These are phyloP conservation scores for Cryptoblepharus egeriae DNA, from an alignment of 2,797 vertebrate species.

Conservation along the genomic window DNA sequence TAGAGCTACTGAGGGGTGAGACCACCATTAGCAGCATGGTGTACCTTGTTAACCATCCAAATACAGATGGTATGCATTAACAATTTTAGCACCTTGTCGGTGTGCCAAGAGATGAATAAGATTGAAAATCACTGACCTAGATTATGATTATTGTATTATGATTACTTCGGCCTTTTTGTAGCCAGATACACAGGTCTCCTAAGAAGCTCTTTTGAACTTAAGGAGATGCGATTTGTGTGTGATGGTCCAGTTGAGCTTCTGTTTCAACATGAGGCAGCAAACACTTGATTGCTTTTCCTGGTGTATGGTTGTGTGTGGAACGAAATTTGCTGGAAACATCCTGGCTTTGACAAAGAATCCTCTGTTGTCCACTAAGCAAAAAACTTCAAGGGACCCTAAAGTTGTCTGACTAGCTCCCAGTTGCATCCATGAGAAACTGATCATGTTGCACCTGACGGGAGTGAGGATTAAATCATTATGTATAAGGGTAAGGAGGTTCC, in stretches of 20 bases:
- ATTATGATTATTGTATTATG: too few relatives aligned
- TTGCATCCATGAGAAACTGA: background rate
- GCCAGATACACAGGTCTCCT: too few relatives aligned
- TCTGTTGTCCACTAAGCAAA: background rate
- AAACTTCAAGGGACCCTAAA: background rate
- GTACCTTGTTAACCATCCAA: too few relatives aligned
- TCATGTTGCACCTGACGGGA: too few relatives aligned
- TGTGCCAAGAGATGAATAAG: too few relatives aligned
- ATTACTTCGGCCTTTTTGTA: too few relatives aligned
- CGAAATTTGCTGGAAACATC: conserved; percentile 2
- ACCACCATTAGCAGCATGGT: too few relatives aligned
- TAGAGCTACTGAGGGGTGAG: too few relatives aligned
- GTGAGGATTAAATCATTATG: background rate
- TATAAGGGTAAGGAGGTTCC: background rate
- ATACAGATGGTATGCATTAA: too few relatives aligned
- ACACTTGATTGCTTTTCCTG: background rate
- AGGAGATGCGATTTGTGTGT: background rate
- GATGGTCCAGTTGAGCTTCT: background rate
- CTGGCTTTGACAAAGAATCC: conserved; percentile 12
- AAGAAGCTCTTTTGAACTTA: background rate
- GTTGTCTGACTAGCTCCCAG: background rate
- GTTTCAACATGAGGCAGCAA: background rate
- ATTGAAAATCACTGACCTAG: too few relatives aligned
- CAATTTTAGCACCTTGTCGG: too few relatives aligned
- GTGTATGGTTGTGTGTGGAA: background rate